Percentiles rank a stretch among this genome's conserved stretches.
phyloP scores from a whole-genome alignment of 1,140 invertebrate genomes.

The Drosophila tsacasi region DNA sequence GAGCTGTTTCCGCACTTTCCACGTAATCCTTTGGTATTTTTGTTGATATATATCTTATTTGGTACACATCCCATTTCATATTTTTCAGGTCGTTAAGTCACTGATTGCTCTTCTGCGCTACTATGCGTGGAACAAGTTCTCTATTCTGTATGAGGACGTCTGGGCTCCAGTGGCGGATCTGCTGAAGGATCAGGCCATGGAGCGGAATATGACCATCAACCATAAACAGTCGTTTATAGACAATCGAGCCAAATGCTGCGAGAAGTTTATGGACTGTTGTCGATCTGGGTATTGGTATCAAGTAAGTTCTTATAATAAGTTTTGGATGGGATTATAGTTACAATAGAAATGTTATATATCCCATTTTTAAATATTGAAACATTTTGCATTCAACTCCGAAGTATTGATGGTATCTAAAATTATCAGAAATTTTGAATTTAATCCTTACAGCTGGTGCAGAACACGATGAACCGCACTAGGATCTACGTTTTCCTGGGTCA shows the following conservation, averaged over 20 bases:
- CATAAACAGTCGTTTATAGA: conserved; percentile 89
- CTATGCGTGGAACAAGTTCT: conserved; percentile 97
- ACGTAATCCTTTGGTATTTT: not conserved
- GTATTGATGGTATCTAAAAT: too few species aligned
- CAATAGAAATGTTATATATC: too few species aligned
- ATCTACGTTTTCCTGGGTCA: conserved; percentile 97
- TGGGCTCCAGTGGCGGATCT: conserved; percentile 92
- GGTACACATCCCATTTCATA: conserved; percentile 49
- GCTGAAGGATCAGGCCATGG: conserved; percentile 89
- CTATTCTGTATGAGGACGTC: conserved; percentile 94
- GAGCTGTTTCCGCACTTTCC: not conserved
- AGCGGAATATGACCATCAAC: conserved; percentile 93
- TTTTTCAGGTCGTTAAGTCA: conserved; percentile 93
- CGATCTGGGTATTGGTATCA: conserved; percentile 92
- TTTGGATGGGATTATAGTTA: not conserved
- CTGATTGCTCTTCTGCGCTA: conserved; percentile 95
- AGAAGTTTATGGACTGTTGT: conserved; percentile 90
- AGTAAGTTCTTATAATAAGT: conserved; percentile 42
- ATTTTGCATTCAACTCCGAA: too few species aligned
- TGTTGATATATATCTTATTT: not conserved
- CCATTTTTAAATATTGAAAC: too few species aligned
- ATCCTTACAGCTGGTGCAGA: conserved; percentile 90
- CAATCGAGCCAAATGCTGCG: conserved; percentile 90
- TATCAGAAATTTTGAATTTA: too few species aligned
- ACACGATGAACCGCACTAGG: conserved; percentile 94